Percentiles rank a stretch among this genome's conserved stretches.
Conservation (phyloP, 1,140 invertebrate species). For the Piezodorus guildinii region DNA sequence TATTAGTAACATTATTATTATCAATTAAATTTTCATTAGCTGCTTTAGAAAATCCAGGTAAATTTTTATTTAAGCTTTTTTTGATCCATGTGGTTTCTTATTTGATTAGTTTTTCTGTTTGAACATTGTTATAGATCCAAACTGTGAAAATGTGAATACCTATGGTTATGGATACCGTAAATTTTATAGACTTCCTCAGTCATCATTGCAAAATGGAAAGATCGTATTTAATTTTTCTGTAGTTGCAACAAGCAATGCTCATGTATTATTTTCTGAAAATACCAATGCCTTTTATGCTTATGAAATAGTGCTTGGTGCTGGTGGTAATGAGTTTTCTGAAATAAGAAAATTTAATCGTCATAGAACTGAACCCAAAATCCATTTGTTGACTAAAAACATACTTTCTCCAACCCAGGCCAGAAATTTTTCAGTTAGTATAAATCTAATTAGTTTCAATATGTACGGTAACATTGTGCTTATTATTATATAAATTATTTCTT, state of each 20-base stretch:
- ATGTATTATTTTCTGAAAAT: neutral
- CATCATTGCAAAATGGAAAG: neutral
- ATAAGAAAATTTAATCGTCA: neutral
- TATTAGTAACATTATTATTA: too few relatives aligned
- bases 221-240: neutral
- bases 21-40: too few relatives aligned
- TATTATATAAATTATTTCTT: too few relatives aligned
- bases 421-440: slow-evolving; percentile 1
- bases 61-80: too few relatives aligned
- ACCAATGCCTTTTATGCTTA: neutral
- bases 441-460: too few relatives aligned
- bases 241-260: neutral
- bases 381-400: neutral
- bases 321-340: slow-evolving; percentile 11
- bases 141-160: neutral
- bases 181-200: neutral
- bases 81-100: too few relatives aligned
- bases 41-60: too few relatives aligned
- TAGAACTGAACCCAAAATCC: neutral
- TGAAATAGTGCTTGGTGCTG: slow-evolving; percentile 13
- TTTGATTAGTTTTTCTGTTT: neutral
- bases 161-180: neutral
- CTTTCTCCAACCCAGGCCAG: neutral
- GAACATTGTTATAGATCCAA: neutral
- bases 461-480: too few relatives aligned